Percentiles rank a stretch among this genome's conserved stretches.
Evolutionary conservation across 2,797 vertebrate species (phyloP).

Genomic region (Crax fasciolata): DNA sequence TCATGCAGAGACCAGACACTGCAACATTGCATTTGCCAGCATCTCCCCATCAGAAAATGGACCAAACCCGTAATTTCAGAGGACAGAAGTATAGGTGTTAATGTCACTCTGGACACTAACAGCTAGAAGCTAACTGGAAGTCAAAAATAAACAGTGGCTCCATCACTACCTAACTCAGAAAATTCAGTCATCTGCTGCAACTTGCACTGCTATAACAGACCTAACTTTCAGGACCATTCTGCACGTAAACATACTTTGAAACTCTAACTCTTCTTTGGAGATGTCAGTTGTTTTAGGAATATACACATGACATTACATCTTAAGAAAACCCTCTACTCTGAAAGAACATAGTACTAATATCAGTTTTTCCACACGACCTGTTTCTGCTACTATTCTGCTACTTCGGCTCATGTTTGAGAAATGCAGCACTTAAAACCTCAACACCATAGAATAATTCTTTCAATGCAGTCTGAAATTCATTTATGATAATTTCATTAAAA

Average conservation of each 20-base stretch:
- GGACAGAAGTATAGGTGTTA: conserved; percentile 52
- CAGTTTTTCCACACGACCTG: conserved; percentile 10
- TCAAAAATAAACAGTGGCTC: conserved; percentile 1
- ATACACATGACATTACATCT: background rate
- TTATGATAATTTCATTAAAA: background rate
- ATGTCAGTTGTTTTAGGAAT: background rate
- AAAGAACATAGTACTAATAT: background rate
- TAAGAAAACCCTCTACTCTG: conserved; percentile 1
- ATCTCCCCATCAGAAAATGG: conserved; percentile 73
- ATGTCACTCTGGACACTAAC: background rate
- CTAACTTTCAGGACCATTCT: background rate
- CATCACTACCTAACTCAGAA: background rate
- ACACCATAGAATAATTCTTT: background rate
- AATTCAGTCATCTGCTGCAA: background rate
- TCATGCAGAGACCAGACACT: conserved; percentile 28
- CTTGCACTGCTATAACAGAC: background rate
- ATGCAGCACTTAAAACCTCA: background rate
- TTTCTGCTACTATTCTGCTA: conserved; percentile 68
- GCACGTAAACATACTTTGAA: background rate
- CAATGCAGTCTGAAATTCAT: too few species aligned
- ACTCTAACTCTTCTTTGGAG: background rate
- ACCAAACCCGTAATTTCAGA: conserved; percentile 70
- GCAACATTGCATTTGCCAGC: conserved; percentile 22
- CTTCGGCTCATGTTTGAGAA: background rate
- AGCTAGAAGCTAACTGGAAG: conserved; percentile 20